phyloP scores from a whole-genome alignment of 2,113 vertebrate genomes.

The Acrocephalus arundinaceus region DNA sequence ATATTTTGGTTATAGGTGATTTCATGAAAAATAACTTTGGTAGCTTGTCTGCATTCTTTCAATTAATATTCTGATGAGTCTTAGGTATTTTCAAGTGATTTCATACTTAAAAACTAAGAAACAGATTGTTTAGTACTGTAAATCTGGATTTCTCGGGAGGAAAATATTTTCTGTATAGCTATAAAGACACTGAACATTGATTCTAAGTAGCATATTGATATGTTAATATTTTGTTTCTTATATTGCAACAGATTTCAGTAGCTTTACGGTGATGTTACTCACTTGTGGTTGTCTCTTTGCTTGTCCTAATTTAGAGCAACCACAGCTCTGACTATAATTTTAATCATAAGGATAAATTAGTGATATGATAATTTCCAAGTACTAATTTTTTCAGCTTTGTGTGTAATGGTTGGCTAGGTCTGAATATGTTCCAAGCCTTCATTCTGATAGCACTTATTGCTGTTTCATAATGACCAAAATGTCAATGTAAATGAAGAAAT shows the following conservation, averaged over 20 bases:
- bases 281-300: background rate
- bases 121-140: background rate
- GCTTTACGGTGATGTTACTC: background rate
- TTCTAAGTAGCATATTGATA: background rate
- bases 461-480: background rate
- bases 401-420: background rate
- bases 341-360: background rate
- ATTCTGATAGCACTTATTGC: background rate
- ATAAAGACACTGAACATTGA: background rate
- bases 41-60: background rate
- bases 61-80: background rate
- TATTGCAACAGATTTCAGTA: background rate
- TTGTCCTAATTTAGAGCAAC: background rate
- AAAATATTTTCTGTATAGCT: background rate
- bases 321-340: background rate
- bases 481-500: background rate
- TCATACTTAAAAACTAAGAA: background rate
- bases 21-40: background rate
- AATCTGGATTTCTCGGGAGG: background rate
- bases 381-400: background rate
- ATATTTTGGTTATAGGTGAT: background rate
- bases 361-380: background rate
- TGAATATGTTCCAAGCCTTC: background rate
- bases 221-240: background rate
- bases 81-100: background rate